These are phyloP conservation scores for Palaemon carinicauda DNA, from an alignment of 1,140 invertebrate genomes.

Conservation along the genomic window DNA sequence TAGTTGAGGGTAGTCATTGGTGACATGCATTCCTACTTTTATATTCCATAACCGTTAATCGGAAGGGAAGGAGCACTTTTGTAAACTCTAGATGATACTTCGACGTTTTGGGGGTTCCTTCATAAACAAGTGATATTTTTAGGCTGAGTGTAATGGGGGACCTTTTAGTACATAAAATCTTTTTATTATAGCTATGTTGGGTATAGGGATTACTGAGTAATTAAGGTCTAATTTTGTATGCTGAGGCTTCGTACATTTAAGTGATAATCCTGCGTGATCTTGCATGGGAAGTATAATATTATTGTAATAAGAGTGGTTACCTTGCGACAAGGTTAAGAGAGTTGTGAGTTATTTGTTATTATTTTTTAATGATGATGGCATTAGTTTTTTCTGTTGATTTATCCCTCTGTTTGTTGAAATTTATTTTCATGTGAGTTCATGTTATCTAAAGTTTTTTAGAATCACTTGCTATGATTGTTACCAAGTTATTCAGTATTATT, in stretches of 20 bases:
- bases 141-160: neutral
- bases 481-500: too few species aligned
- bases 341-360: neutral
- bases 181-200: neutral
- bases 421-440: too few species aligned
- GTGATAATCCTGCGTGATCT: conserved; percentile 16
- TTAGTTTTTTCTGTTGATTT: too few species aligned
- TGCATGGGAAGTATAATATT: neutral
- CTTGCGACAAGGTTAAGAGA: neutral
- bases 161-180: neutral
- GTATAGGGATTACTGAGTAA: neutral
- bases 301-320: neutral
- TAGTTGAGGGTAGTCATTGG: conserved; percentile 16
- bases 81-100: neutral
- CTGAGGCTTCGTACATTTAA: conserved; percentile 22
- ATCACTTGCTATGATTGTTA: too few species aligned
- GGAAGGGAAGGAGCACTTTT: conserved; percentile 10
- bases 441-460: too few species aligned
- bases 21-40: conserved; percentile 22
- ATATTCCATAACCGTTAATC: conserved; percentile 21
- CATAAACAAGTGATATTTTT: too few species aligned
- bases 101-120: too few species aligned
- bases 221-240: conserved; percentile 31
- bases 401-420: too few species aligned
- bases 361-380: neutral